phyloP scores from a whole-genome alignment of 1,140 invertebrate genomes.

The Octopus bimaculoides region DNA sequence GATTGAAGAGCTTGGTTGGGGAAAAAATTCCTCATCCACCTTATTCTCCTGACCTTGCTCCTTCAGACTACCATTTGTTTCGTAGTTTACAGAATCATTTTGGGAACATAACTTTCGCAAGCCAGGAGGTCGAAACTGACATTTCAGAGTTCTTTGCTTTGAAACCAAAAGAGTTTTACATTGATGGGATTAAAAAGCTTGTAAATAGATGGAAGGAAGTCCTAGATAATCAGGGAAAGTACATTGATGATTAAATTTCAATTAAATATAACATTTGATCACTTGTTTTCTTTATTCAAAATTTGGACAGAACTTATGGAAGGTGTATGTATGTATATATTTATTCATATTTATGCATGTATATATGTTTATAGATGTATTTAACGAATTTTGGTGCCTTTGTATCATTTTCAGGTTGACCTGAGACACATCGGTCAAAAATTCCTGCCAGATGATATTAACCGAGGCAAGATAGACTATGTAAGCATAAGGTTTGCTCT shows the following conservation, averaged over 20 bases:
- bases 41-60: no score
- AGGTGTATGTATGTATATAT: background rate
- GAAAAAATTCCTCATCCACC: no score
- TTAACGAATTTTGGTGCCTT: background rate
- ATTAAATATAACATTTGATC: background rate
- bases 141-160: no score
- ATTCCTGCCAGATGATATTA: slow-evolving; percentile 52
- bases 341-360: background rate
- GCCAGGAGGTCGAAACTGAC: no score
- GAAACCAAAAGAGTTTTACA: no score
- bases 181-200: no score
- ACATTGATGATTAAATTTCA: background rate
- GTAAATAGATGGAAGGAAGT: no score
- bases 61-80: no score
- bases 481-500: slow-evolving; percentile 39
- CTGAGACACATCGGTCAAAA: slow-evolving; percentile 65
- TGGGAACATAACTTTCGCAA: no score
- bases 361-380: background rate
- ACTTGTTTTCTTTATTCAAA: background rate
- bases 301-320: background rate
- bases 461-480: slow-evolving; percentile 47
- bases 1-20: no score
- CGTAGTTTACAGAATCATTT: no score
- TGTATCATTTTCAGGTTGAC: slow-evolving; percentile 59
- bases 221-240: no score